Evolutionary conservation across 2,113 vertebrate species (phyloP).

Genomic region (Uria aalge): DNA sequence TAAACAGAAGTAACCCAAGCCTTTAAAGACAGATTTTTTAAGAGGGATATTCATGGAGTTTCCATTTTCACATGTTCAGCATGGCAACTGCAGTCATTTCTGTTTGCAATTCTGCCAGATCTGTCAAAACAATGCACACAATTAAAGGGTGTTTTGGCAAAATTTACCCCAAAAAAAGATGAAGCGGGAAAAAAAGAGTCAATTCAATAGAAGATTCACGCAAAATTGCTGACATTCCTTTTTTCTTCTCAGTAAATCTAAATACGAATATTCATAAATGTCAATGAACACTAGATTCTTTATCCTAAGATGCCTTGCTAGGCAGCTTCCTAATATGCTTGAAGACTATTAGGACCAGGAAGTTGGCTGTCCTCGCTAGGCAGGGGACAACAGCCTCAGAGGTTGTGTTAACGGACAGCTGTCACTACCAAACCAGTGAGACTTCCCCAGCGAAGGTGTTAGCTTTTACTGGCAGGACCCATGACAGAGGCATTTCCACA

Average conservation of each 20-base stretch:
- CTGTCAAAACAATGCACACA: not conserved
- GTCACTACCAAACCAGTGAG: not conserved
- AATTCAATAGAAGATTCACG: not conserved
- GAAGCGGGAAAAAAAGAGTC: not conserved
- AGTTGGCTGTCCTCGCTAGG: not conserved
- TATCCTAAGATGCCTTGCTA: not conserved
- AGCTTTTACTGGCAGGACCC: not conserved
- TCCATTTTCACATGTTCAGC: not conserved
- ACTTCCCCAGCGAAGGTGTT: not conserved
- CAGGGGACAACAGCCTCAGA: not conserved
- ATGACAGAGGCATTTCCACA: not conserved
- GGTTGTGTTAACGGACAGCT: not conserved
- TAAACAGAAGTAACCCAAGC: not conserved
- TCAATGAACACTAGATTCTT: not conserved
- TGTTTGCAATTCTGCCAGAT: not conserved
- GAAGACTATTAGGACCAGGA: not conserved
- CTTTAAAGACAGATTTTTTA: not conserved
- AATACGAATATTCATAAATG: slow-evolving; percentile 5
- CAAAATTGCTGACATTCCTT: not conserved
- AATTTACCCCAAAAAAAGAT: not conserved
- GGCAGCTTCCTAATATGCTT: not conserved
- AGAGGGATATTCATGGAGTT: not conserved
- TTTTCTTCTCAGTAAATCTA: not conserved
- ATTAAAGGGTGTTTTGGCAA: not conserved
- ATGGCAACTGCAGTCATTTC: not conserved